phyloP scores from a whole-genome alignment of 92 coral and sea anemone species.

The Siderastrea siderea region DNA sequence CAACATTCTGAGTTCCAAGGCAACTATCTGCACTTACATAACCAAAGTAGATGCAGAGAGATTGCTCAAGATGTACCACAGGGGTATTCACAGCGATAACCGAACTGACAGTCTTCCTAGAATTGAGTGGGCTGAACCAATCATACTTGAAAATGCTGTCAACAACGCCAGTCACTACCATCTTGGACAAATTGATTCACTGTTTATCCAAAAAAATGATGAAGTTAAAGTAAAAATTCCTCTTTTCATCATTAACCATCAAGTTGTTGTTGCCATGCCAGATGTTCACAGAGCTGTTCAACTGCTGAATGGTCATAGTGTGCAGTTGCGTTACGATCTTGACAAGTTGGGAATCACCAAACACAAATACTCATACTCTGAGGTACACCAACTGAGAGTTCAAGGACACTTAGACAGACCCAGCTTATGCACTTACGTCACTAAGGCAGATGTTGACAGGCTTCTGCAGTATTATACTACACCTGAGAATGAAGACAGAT shows the following conservation, averaged over 20 bases:
- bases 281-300: constrained; percentile 90
- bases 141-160: constrained; percentile 55
- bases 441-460: constrained; percentile 78
- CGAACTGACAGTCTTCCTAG: constrained; percentile 56
- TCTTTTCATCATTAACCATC: constrained; percentile 69
- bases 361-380: constrained; percentile 79
- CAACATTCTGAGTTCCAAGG: constrained; percentile 80
- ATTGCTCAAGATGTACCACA: constrained; percentile 80
- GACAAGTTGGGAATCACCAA: constrained; percentile 81
- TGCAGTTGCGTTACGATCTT: constrained; percentile 81
- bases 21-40: constrained; percentile 87
- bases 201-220: not conserved
- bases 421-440: constrained; percentile 85
- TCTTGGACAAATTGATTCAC: not conserved
- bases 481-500: constrained; percentile 61
- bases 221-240: constrained; percentile 62
- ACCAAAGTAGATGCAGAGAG: constrained; percentile 84
- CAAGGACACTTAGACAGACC: constrained; percentile 82
- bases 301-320: constrained; percentile 88
- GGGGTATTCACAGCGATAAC: constrained; percentile 22
- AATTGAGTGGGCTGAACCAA: constrained; percentile 78
- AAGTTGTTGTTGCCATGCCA: constrained; percentile 85
- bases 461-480: constrained; percentile 77
- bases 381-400: constrained; percentile 80
- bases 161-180: not conserved